A percentile compares a stretch with the other conserved stretches of the same genome.
phyloP scores from a whole-genome alignment of 2,888 invertebrate species.

The Ethmia dodecea region DNA sequence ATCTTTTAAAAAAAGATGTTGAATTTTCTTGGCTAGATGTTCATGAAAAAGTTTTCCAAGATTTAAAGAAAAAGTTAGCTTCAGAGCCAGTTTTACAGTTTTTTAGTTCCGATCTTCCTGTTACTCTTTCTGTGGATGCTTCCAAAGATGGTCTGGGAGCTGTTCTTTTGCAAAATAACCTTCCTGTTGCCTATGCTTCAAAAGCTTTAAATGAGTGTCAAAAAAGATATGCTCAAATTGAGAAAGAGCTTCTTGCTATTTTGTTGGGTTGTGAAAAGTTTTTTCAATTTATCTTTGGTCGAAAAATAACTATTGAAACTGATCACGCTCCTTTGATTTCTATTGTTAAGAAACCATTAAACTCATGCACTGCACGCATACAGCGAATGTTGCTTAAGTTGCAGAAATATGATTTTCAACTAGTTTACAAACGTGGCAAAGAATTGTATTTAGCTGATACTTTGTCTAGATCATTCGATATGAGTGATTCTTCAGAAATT shows the following conservation, averaged over 20 bases:
- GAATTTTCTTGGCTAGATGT: slow-evolving; percentile 8
- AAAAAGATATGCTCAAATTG: slow-evolving; percentile 17
- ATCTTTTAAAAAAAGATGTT: slow-evolving; percentile 12
- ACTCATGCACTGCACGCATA: slow-evolving; percentile 13
- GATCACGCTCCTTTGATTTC: slow-evolving; percentile 20
- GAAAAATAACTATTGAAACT: slow-evolving; percentile 15
- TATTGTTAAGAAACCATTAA: slow-evolving; percentile 15
- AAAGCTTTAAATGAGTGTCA: slow-evolving; percentile 16
- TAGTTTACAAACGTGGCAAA: slow-evolving; percentile 16
- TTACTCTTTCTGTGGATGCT: slow-evolving; percentile 9
- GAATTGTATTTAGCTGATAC: slow-evolving; percentile 18
- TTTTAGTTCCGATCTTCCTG: slow-evolving; percentile 5
- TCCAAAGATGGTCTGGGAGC: slow-evolving; percentile 11
- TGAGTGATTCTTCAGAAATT: no score
- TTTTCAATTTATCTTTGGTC: slow-evolving; percentile 17
- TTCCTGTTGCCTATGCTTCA: slow-evolving; percentile 15
- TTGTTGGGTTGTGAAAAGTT: no score
- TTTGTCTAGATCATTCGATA: slow-evolving; percentile 8
- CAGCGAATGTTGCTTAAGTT: slow-evolving; percentile 18
- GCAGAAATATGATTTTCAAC: slow-evolving; percentile 14
- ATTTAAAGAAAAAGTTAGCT: slow-evolving; percentile 8
- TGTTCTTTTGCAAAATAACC: slow-evolving; percentile 9
- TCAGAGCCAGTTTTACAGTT: slow-evolving; percentile 10
- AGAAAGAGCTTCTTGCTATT: slow-evolving; percentile 18
- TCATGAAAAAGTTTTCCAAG: slow-evolving; percentile 8